These are phyloP conservation scores for Onthophagus taurus DNA, from an alignment of 1,140 invertebrate species.

Conservation along the genomic window DNA sequence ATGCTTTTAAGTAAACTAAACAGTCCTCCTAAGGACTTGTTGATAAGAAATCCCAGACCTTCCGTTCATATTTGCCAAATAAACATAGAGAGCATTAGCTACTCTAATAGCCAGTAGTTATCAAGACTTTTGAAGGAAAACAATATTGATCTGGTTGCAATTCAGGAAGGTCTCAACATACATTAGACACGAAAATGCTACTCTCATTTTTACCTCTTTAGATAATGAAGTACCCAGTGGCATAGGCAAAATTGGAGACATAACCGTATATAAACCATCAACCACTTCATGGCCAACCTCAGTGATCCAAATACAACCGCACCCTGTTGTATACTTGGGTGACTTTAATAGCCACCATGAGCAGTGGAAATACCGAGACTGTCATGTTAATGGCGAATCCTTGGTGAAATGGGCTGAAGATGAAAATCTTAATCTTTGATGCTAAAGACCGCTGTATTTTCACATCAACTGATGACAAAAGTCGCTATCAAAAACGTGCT, in stretches of 20 bases:
- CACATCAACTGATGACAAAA: conserved; percentile 13
- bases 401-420: conserved; percentile 12
- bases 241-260: too few species aligned
- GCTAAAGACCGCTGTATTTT: conserved; percentile 14
- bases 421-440: conserved; percentile 14
- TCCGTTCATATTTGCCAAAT: background rate
- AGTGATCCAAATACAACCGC: too few species aligned
- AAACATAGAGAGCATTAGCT: background rate
- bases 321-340: conserved; percentile 15
- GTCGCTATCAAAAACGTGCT: conserved; percentile 11
- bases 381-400: conserved; percentile 8
- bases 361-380: conserved; percentile 15
- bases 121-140: background rate
- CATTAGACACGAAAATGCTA: conserved; percentile 13
- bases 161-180: conserved; percentile 9
- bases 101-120: background rate
- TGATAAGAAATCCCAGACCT: background rate
- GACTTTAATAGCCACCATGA: conserved; percentile 18
- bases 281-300: too few species aligned
- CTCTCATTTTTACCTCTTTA: conserved; percentile 12
- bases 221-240: conserved; percentile 14
- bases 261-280: conserved; percentile 16
- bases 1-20: too few species aligned
- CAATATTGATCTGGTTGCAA: background rate
- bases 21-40: background rate